Evolutionary conservation across 1,140 invertebrate species (phyloP).

Genomic region (Papilio xuthus): DNA sequence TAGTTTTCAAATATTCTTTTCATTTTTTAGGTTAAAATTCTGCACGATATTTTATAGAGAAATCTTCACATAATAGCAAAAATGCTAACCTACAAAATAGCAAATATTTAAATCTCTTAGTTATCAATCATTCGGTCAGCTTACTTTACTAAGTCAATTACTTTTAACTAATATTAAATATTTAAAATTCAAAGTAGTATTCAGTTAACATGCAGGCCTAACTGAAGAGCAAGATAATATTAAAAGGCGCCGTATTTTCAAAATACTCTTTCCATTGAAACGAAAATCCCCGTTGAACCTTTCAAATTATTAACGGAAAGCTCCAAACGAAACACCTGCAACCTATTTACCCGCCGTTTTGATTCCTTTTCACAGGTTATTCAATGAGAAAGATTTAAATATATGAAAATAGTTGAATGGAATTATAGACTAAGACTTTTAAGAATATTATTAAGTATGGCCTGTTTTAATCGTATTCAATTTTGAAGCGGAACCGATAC

Average conservation of each 20-base stretch:
- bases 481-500: too few species aligned
- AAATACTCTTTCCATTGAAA: constrained; percentile 18
- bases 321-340: constrained; percentile 17
- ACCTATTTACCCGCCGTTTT: constrained; percentile 10
- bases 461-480: not conserved
- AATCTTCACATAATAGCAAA: too few species aligned
- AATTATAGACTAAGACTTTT: not conserved
- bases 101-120: too few species aligned
- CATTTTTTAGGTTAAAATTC: not conserved
- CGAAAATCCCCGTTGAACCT: constrained; percentile 9
- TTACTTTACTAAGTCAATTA: too few species aligned
- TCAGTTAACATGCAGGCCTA: not conserved
- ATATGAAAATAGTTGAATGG: not conserved
- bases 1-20: not conserved
- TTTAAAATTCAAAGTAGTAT: not conserved
- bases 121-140: too few species aligned
- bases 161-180: too few species aligned
- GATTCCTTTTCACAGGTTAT: constrained; percentile 15
- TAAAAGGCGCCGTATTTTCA: not conserved
- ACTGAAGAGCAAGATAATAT: constrained; percentile 3
- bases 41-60: too few species aligned
- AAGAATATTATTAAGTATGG: not conserved
- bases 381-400: not conserved
- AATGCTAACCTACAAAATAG: too few species aligned
- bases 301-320: constrained; percentile 18